Evolutionary conservation across 1,140 invertebrate species (phyloP).

Genomic region (Brachionus rotundiformis): DNA sequence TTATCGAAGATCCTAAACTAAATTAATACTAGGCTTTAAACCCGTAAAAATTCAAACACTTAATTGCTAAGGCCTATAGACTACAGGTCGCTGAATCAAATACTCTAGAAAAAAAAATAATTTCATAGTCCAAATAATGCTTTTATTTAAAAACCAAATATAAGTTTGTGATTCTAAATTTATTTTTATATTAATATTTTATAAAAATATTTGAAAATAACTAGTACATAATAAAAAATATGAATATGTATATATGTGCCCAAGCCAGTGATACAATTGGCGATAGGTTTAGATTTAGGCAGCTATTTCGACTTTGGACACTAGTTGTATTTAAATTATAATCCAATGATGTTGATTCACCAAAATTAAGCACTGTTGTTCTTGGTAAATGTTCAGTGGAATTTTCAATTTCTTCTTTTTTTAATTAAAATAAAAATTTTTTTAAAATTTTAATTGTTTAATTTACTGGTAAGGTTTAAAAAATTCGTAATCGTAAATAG

Average conservation of each 20-base stretch:
- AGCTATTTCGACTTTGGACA: neutral
- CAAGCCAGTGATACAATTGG: neutral
- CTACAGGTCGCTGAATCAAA: neutral
- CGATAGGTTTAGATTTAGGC: neutral
- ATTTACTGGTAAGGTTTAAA: neutral
- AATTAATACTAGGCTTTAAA: conserved; percentile 3
- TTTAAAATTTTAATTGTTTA: neutral
- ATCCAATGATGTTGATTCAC: neutral
- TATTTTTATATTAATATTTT: conserved; percentile 11
- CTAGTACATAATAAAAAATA: conserved; percentile 8
- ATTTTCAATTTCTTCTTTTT: neutral
- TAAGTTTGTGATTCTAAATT: conserved; percentile 20
- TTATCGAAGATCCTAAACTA: neutral
- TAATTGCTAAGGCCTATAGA: conserved; percentile 18
- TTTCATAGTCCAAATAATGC: conserved; percentile 15
- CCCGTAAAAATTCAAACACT: neutral
- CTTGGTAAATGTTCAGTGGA: neutral
- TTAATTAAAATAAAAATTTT: neutral
- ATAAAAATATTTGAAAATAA: conserved; percentile 10
- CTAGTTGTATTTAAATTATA: neutral
- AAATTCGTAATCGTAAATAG: too few relatives aligned
- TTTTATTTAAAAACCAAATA: conserved; percentile 7
- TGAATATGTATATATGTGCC: neutral
- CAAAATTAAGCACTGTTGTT: neutral
- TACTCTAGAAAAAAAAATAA: neutral